Evolutionary conservation across 2,113 vertebrate species (phyloP).

Genomic region (Oreochromis tanganicae): DNA sequence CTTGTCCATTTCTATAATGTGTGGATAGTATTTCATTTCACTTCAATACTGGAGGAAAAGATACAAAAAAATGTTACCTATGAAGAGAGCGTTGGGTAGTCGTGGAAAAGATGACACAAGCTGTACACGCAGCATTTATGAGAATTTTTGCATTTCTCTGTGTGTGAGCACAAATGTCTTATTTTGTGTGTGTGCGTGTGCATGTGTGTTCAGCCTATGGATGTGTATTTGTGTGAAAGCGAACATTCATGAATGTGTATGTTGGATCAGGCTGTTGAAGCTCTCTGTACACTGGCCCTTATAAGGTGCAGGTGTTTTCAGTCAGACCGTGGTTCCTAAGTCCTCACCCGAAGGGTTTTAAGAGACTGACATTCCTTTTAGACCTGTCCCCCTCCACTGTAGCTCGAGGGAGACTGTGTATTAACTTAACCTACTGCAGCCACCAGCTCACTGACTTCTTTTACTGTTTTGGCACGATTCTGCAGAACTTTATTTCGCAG

Average conservation of each 20-base stretch:
- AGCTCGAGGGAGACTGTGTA: conserved; percentile 3
- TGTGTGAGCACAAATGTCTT: not conserved
- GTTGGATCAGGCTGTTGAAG: conserved; percentile 54
- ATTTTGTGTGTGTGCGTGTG: not conserved
- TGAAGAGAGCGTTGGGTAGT: conserved; percentile 5
- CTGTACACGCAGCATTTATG: not conserved
- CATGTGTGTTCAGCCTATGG: conserved; percentile 9
- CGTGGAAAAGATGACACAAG: conserved; percentile 56
- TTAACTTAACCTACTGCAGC: conserved; percentile 10
- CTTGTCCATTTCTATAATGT: conserved; percentile 56
- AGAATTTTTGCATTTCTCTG: not conserved
- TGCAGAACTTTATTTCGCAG: not conserved
- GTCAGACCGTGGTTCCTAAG: conserved; percentile 61
- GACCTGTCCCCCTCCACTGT: conserved; percentile 31
- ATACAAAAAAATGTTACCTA: conserved; percentile 44
- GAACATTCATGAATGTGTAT: conserved; percentile 58
- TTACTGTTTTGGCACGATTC: not conserved
- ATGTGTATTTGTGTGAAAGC: conserved; percentile 51
- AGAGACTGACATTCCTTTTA: conserved; percentile 61
- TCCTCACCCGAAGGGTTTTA: conserved; percentile 52
- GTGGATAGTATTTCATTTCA: conserved; percentile 59
- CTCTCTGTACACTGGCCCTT: conserved; percentile 33
- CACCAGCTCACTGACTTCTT: conserved; percentile 15
- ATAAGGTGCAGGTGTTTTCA: conserved; percentile 68
- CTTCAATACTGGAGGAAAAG: conserved; percentile 42